A percentile compares a stretch with the other conserved stretches of the same genome.
Evolutionary conservation across 2,113 vertebrate species (phyloP).

Genomic region (Chlorocebus sabaeus): DNA sequence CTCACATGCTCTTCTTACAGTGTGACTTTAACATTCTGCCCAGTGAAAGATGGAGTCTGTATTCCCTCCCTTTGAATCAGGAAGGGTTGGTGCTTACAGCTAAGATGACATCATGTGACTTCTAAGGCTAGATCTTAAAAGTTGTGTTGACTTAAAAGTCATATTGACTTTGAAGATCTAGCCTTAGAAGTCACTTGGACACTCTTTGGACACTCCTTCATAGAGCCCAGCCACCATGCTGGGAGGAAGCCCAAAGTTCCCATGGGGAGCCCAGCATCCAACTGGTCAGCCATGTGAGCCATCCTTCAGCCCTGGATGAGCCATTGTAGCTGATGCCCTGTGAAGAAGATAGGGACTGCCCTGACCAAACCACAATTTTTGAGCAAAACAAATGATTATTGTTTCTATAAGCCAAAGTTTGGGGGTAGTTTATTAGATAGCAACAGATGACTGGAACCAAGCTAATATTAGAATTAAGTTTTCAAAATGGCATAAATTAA

Average conservation of each 20-base stretch:
- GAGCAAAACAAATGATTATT: neutral
- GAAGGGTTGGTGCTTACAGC: neutral
- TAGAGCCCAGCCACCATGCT: neutral
- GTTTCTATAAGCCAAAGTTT: neutral
- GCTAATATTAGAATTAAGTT: neutral
- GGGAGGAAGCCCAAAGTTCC: neutral
- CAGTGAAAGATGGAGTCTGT: neutral
- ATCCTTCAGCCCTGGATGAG: neutral
- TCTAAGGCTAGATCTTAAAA: neutral
- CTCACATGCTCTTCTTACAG: neutral
- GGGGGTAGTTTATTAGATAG: neutral
- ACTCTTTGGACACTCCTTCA: neutral
- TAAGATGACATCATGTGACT: neutral
- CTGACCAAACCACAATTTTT: neutral
- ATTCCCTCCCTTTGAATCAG: neutral
- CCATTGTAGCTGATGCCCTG: neutral
- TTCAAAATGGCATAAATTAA: neutral
- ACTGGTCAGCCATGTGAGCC: neutral
- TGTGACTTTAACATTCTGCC: neutral
- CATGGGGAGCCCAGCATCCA: neutral
- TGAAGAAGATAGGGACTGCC: neutral
- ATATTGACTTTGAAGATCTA: too few relatives aligned
- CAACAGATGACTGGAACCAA: neutral
- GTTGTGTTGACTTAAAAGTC: too few relatives aligned
- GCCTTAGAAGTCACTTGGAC: neutral